A percentile compares a stretch with the other conserved stretches of the same genome.
Evolutionary conservation across 2,797 vertebrate genomes (phyloP).

Genomic region (Arremon aurantiirostris): DNA sequence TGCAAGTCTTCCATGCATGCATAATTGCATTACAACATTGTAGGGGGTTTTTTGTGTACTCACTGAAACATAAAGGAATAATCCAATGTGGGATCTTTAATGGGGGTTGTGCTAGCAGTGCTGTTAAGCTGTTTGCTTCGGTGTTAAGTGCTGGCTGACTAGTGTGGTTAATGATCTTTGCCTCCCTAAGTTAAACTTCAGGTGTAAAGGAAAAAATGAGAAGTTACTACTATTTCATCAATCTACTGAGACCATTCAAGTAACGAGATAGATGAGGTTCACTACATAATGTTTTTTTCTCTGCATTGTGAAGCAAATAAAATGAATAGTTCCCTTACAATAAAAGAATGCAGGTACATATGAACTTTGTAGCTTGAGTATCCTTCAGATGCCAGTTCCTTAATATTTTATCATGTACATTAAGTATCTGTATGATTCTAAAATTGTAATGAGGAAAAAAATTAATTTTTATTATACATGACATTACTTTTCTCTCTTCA

Average conservation of each 20-base stretch:
- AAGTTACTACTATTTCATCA: background rate
- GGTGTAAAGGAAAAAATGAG: background rate
- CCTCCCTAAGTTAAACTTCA: background rate
- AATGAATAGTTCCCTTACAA: background rate
- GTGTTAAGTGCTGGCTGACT: background rate
- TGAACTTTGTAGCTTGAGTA: background rate
- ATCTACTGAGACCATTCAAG: background rate
- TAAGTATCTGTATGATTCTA: background rate
- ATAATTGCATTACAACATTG: constrained; percentile 51
- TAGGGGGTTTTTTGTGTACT: background rate
- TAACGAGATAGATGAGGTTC: background rate
- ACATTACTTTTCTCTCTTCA: background rate
- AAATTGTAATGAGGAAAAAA: background rate
- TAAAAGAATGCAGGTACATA: background rate
- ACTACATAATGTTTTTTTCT: background rate
- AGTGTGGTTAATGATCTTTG: background rate
- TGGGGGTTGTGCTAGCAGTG: background rate
- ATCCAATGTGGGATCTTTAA: background rate
- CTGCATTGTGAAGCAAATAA: background rate
- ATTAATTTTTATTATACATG: background rate
- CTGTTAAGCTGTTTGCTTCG: background rate
- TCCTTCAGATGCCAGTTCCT: background rate
- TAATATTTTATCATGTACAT: background rate
- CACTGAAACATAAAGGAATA: constrained; percentile 37
- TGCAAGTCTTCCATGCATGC: constrained; percentile 47